A percentile compares a stretch with the other conserved stretches of the same genome.
These are phyloP conservation scores for Drosophila baimaii DNA, from an alignment of 1,140 invertebrate genomes.

Conservation along the genomic window DNA sequence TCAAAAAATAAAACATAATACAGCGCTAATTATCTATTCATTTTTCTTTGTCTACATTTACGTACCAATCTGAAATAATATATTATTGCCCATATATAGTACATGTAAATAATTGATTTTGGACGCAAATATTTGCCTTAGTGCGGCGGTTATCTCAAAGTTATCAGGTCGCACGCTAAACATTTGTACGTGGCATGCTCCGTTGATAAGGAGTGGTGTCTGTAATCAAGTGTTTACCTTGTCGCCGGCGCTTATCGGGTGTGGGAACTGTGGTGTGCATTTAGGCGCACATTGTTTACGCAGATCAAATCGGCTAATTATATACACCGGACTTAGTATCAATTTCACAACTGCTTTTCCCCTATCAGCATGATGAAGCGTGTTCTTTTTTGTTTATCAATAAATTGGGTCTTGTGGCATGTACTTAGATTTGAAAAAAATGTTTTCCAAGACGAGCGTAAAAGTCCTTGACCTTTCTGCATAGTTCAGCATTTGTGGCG, in stretches of 20 bases:
- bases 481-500: conserved; percentile 41
- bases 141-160: conserved; percentile 28
- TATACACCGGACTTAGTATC: conserved; percentile 25
- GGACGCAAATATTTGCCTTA: conserved; percentile 2
- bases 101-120: conserved; percentile 3
- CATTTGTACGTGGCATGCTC: conserved; percentile 40
- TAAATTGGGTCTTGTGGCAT: conserved; percentile 1
- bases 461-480: conserved; percentile 69
- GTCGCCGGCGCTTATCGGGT: conserved; percentile 23
- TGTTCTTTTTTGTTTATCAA: conserved; percentile 15
- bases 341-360: conserved; percentile 32
- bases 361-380: conserved; percentile 34
- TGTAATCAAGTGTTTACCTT: conserved; percentile 42
- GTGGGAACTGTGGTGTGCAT: conserved; percentile 25
- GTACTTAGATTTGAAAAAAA: conserved; percentile 12
- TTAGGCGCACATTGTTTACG: conserved; percentile 29
- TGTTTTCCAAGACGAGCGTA: conserved; percentile 1
- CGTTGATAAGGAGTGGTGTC: conserved; percentile 15
- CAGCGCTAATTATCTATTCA: not conserved
- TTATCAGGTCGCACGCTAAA: conserved; percentile 35
- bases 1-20: no score
- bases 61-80: not conserved
- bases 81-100: not conserved
- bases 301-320: conserved; percentile 17
- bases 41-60: not conserved